A percentile compares a stretch with the other conserved stretches of the same genome.
Evolutionary conservation across 1,140 invertebrate species (phyloP).

Genomic region (Hesperophylax magnus): DNA sequence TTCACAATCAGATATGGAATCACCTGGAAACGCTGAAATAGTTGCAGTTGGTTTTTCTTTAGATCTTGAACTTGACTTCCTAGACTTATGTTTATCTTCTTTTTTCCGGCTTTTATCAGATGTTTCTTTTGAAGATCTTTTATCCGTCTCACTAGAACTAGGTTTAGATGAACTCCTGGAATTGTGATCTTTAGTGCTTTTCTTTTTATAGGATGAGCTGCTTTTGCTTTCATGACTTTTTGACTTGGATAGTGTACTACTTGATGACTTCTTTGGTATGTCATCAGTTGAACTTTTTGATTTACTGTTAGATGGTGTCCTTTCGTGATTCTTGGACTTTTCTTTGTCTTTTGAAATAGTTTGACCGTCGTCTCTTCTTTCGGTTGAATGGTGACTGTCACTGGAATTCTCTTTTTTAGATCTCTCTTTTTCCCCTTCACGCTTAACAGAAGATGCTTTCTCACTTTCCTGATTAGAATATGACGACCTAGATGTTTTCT

Average conservation of each 20-base stretch:
- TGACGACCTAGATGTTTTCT: conserved; percentile 19
- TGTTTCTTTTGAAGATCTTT: conserved; percentile 11
- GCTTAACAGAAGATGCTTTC: neutral
- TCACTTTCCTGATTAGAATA: conserved; percentile 23
- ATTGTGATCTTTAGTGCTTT: neutral
- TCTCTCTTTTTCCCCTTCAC: neutral
- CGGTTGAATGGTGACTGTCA: conserved; percentile 15
- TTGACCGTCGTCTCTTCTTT: conserved; percentile 27
- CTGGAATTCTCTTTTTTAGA: neutral
- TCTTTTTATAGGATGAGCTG: conserved; percentile 26
- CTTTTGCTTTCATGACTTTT: conserved; percentile 22
- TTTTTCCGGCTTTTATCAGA: conserved; percentile 1
- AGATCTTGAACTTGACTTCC: conserved; percentile 13
- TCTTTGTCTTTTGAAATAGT: conserved; percentile 25
- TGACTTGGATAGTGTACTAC: conserved; percentile 10
- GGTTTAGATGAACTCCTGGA: conserved; percentile 19
- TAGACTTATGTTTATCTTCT: conserved; percentile 28
- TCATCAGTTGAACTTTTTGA: conserved; percentile 8
- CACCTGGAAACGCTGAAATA: conserved; percentile 11
- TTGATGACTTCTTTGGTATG: conserved; percentile 17
- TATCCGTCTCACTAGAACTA: neutral
- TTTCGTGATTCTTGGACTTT: conserved; percentile 19
- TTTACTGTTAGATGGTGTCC: conserved; percentile 11
- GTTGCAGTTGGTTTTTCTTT: conserved; percentile 5
- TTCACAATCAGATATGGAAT: conserved; percentile 57